Conservation (phyloP, 2,113 vertebrate species). For the Lucifuga dentata region DNA sequence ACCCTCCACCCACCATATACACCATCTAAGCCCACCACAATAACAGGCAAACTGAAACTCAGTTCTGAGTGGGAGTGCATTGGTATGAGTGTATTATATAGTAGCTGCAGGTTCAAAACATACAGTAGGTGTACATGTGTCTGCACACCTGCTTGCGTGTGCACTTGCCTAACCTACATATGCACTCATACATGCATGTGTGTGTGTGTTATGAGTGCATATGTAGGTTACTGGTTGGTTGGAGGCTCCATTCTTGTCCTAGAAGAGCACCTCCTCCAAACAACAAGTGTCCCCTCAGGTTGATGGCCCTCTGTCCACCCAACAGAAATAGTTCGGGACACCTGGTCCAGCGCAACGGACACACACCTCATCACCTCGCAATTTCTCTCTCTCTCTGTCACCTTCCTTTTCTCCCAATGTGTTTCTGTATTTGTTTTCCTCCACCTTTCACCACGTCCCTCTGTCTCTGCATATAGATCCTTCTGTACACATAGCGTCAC, state of each 20-base stretch:
- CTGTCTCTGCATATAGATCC: slow-evolving; percentile 36
- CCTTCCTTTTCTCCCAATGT: not conserved
- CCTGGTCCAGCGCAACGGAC: slow-evolving; percentile 24
- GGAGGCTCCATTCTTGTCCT: not conserved
- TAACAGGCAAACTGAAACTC: slow-evolving; percentile 19
- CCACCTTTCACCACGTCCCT: slow-evolving; percentile 10
- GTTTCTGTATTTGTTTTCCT: not conserved
- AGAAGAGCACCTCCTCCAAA: slow-evolving; percentile 24
- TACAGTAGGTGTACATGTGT: not conserved
- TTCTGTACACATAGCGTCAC: slow-evolving; percentile 46
- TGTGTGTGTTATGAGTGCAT: slow-evolving; percentile 4
- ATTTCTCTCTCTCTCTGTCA: slow-evolving; percentile 1
- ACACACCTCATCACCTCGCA: not conserved
- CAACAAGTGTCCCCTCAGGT: slow-evolving; percentile 31
- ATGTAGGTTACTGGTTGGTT: slow-evolving; percentile 21
- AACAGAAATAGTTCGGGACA: slow-evolving; percentile 32
- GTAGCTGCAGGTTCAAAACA: not conserved
- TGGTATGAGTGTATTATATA: slow-evolving; percentile 34
- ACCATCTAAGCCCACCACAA: not conserved
- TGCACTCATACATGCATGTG: not conserved
- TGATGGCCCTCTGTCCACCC: slow-evolving; percentile 6
- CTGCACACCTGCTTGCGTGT: not conserved
- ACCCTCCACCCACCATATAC: slow-evolving; percentile 8
- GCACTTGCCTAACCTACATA: too few relatives aligned
- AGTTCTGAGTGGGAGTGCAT: too few relatives aligned